Evolutionary conservation across 2,113 vertebrate genomes (phyloP).

Genomic region (Nothocercus julius): DNA sequence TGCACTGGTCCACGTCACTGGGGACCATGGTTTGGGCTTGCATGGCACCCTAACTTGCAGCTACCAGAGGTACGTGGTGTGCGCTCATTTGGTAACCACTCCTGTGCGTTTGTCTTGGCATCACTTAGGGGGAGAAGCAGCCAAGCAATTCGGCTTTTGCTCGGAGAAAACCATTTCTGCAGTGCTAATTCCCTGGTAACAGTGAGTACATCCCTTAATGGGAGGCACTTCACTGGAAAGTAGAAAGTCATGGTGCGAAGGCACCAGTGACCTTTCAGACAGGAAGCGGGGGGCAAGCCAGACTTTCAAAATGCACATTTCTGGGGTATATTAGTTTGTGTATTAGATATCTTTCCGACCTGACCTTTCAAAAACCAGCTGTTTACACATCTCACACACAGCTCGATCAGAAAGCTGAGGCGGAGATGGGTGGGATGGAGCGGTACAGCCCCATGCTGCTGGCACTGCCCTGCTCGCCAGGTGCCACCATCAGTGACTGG

Average conservation of each 20-base stretch:
- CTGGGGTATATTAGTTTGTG: background rate
- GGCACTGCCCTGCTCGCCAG: fast-evolving
- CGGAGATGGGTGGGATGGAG: background rate
- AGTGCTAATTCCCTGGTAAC: background rate
- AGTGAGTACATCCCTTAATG: background rate
- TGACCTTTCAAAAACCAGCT: conserved; percentile 33
- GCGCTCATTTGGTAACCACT: background rate
- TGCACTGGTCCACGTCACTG: background rate
- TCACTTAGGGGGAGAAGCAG: background rate
- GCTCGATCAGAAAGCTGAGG: background rate
- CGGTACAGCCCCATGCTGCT: background rate
- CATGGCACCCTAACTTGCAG: fast-evolving
- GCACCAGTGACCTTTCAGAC: background rate
- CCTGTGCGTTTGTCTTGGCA: background rate
- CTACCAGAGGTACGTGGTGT: background rate
- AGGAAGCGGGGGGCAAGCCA: background rate
- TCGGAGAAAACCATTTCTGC: background rate
- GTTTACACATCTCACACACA: conserved; percentile 13
- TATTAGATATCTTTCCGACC: background rate
- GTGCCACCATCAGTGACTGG: fast-evolving
- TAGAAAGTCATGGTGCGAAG: background rate
- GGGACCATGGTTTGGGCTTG: fast-evolving
- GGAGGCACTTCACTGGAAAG: background rate
- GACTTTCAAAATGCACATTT: background rate
- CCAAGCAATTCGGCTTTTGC: background rate